Conservation (phyloP, 2,797 vertebrate genomes). For the Melanotaenia trifasciata region DNA sequence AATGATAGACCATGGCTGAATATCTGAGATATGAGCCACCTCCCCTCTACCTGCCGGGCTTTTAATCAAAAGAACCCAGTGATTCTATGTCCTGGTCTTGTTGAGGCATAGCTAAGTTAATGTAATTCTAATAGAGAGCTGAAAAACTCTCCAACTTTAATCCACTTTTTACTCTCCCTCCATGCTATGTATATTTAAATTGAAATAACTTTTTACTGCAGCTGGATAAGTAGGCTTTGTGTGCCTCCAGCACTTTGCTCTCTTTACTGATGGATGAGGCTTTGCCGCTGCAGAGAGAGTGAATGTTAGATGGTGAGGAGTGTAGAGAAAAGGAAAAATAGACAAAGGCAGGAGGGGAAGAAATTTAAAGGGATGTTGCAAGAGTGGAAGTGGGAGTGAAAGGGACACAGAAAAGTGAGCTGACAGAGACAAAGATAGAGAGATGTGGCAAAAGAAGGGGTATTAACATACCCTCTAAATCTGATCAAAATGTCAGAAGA, state of each 20-base stretch:
- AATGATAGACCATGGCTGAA: constrained; percentile 72
- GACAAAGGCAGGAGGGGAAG: constrained; percentile 30
- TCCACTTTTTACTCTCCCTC: constrained; percentile 77
- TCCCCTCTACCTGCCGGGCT: constrained; percentile 69
- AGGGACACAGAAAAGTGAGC: constrained; percentile 29
- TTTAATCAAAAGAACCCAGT: constrained; percentile 75
- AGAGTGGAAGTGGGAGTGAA: constrained; percentile 14
- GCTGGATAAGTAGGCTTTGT: constrained; percentile 86
- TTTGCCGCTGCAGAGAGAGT: constrained; percentile 63
- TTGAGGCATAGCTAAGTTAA: constrained; percentile 77
- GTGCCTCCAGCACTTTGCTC: constrained; percentile 87
- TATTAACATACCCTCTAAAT: constrained; percentile 70
- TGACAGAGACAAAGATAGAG: constrained; percentile 56
- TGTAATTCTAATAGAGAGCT: constrained; percentile 79
- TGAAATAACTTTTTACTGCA: constrained; percentile 88
- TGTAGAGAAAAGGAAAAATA: constrained; percentile 40
- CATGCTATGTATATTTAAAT: constrained; percentile 92
- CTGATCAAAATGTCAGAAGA: constrained; percentile 76
- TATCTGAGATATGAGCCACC: constrained; percentile 64
- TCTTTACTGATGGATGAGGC: constrained; percentile 83
- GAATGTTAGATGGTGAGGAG: constrained; percentile 34
- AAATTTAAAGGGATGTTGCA: constrained; percentile 48
- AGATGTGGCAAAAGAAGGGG: constrained; percentile 42
- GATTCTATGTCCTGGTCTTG: constrained; percentile 68
- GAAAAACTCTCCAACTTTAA: constrained; percentile 77